A percentile compares a stretch with the other conserved stretches of the same genome.
phyloP scores from a whole-genome alignment of 2,113 vertebrate genomes.

The Semnopithecus entellus region DNA sequence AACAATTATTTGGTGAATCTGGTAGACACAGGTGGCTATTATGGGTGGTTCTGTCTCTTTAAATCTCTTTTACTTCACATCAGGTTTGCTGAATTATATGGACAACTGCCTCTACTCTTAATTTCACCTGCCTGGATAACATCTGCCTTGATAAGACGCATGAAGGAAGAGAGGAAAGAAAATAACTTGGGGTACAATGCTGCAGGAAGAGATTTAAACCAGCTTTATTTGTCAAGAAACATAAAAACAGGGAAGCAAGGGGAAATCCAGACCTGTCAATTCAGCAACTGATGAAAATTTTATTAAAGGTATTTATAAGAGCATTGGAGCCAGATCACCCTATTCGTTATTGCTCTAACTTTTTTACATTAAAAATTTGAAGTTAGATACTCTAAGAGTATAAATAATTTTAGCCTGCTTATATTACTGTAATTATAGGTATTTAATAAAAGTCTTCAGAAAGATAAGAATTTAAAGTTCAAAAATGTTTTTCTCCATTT shows the following conservation, averaged over 20 bases:
- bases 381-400: neutral
- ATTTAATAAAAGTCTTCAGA: conserved; percentile 23
- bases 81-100: conserved; percentile 27
- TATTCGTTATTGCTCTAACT: neutral
- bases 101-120: neutral
- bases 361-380: conserved; percentile 23
- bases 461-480: conserved; percentile 48
- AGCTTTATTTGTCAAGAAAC: neutral
- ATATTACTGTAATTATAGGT: neutral
- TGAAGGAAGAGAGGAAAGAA: conserved; percentile 17
- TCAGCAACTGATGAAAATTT: neutral
- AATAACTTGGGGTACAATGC: conserved; percentile 44
- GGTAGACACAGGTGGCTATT: conserved; percentile 38
- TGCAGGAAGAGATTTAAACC: conserved; percentile 3
- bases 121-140: conserved; percentile 39
- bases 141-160: conserved; percentile 51
- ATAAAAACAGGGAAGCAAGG: neutral
- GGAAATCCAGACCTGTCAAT: neutral
- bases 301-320: neutral
- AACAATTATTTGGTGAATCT: conserved; percentile 55
- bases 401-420: conserved; percentile 9
- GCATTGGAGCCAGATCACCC: neutral
- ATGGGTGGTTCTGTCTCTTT: conserved; percentile 32
- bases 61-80: conserved; percentile 27
- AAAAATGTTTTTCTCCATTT: conserved; percentile 45